Evolutionary conservation across 2,113 vertebrate genomes (phyloP).

Genomic region (Channa maculata): DNA sequence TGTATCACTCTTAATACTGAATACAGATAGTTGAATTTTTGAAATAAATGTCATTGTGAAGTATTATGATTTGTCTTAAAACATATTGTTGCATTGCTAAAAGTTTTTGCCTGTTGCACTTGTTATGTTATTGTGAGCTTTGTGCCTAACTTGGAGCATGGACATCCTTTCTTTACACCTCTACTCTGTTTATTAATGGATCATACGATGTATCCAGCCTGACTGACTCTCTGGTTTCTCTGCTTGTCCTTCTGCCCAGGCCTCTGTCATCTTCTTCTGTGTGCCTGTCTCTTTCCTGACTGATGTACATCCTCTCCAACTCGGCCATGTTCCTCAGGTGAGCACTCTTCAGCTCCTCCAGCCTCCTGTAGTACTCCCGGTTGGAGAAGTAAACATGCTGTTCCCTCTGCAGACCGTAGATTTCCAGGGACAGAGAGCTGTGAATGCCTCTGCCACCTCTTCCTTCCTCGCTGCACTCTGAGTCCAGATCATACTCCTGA

Average conservation of each 20-base stretch:
- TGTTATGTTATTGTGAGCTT: no score
- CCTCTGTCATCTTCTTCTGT: constrained; percentile 1
- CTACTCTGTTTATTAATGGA: no score
- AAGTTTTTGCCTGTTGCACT: no score
- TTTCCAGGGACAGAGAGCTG: constrained; percentile 64
- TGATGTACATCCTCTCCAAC: constrained; percentile 87
- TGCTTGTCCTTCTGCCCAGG: not conserved
- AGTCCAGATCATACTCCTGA: constrained; percentile 52
- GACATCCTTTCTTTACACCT: no score
- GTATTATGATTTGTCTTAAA: no score
- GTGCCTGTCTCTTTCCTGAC: constrained; percentile 76
- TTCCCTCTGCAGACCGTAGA: constrained; percentile 64
- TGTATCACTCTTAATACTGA: no score
- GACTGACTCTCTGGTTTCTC: constrained; percentile 20
- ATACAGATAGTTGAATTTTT: no score
- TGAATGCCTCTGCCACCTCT: constrained; percentile 5
- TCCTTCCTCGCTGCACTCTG: constrained; percentile 33
- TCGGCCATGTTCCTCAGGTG: constrained; percentile 89
- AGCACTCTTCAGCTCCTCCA: constrained; percentile 88
- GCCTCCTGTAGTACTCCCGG: constrained; percentile 90
- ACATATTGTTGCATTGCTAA: no score
- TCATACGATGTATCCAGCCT: constrained; percentile 35
- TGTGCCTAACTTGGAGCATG: no score
- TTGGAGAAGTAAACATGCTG: constrained; percentile 83
- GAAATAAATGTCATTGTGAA: no score